phyloP scores from a whole-genome alignment of 1,140 invertebrate species.

The Monochamus saltuarius region DNA sequence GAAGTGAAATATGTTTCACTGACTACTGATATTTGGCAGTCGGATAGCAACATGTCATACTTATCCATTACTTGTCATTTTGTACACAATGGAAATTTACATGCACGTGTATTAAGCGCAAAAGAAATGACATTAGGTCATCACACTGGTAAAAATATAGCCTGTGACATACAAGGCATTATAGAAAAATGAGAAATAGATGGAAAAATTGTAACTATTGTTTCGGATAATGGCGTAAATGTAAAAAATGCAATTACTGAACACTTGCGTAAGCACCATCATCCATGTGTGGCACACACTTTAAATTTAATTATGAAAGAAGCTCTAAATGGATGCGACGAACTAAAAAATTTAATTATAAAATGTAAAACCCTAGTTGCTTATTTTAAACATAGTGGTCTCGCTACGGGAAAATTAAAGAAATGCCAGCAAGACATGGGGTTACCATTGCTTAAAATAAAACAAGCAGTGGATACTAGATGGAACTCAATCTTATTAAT shows the following conservation, averaged over 20 bases:
- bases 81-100: too few species aligned
- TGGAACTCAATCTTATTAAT: slow-evolving; percentile 46
- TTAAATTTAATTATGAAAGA: neutral
- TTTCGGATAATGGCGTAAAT: slow-evolving; percentile 23
- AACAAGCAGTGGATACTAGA: slow-evolving; percentile 38
- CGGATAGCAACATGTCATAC: too few species aligned
- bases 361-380: slow-evolving; percentile 30
- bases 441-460: slow-evolving; percentile 32
- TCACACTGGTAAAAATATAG: slow-evolving; percentile 16
- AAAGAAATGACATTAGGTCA: slow-evolving; percentile 11
- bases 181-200: neutral
- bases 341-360: too few species aligned
- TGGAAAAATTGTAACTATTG: slow-evolving; percentile 17
- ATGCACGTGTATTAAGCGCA: too few species aligned
- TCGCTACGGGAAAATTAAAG: slow-evolving; percentile 29
- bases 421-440: slow-evolving; percentile 26
- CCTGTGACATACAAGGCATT: neutral
- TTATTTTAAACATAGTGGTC: slow-evolving; percentile 36
- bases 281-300: too few species aligned
- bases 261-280: too few species aligned
- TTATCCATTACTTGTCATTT: too few species aligned
- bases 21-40: too few species aligned
- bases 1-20: neutral
- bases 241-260: slow-evolving; percentile 20
- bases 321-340: too few species aligned